Conservation (phyloP, 2,113 vertebrate genomes). For the Balaeniceps rex region DNA sequence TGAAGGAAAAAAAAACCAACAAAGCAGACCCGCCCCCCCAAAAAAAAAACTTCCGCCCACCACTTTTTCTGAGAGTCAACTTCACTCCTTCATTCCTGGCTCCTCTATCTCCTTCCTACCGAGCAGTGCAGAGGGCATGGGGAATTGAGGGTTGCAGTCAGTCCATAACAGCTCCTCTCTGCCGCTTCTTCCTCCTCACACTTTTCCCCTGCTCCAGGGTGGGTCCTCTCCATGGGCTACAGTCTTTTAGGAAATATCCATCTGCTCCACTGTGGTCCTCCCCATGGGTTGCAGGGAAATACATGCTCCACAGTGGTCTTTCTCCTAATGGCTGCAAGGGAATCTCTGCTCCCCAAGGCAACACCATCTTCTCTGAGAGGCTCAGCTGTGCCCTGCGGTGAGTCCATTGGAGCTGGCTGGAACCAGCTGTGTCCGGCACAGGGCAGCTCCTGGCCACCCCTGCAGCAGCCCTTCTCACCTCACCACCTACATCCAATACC, state of each 20-base stretch:
- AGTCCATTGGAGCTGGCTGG: background rate
- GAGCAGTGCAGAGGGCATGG: background rate
- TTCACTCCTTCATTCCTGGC: background rate
- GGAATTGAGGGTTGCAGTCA: no score
- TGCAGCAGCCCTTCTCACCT: background rate
- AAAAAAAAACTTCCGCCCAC: background rate
- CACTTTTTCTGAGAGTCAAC: background rate
- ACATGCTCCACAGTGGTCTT: background rate
- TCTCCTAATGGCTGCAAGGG: background rate
- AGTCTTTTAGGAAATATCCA: background rate
- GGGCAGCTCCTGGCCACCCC: no score
- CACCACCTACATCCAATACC: background rate
- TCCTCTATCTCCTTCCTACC: background rate
- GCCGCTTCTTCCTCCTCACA: background rate
- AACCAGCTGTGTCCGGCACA: no score
- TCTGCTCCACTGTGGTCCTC: background rate
- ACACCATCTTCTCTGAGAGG: no score
- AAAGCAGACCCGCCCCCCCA: no score
- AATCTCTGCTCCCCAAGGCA: background rate
- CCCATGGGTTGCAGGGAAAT: background rate
- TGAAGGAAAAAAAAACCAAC: background rate
- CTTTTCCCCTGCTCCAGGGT: background rate
- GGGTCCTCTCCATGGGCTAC: background rate
- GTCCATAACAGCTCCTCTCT: background rate
- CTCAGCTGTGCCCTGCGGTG: accelerated